Conservation (phyloP, 1,140 invertebrate species). For the Scaptodrosophila lebanonensis region DNA sequence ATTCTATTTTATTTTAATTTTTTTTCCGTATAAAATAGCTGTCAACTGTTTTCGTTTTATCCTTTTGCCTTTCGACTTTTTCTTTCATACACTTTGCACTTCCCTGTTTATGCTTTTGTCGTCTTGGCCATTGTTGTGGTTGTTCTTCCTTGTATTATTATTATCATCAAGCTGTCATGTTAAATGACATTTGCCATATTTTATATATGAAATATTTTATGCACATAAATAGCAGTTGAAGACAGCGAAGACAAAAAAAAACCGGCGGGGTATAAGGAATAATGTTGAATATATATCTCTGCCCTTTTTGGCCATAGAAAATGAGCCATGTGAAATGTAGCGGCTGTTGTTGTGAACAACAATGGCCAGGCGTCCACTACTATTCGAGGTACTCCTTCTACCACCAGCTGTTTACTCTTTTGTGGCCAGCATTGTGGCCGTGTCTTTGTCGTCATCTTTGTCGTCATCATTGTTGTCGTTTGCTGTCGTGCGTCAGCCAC, state of each 20-base stretch:
- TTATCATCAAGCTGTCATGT: constrained; percentile 76
- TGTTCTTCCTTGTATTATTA: constrained; percentile 44
- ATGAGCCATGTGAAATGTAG: constrained; percentile 71
- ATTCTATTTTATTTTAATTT: no score
- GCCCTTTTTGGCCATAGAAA: constrained; percentile 67
- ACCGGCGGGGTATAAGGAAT: no score
- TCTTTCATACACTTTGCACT: constrained; percentile 35
- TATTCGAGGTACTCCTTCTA: not conserved
- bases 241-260: constrained; percentile 36
- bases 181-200: constrained; percentile 76
- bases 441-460: constrained; percentile 37
- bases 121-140: constrained; percentile 36
- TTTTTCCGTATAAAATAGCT: no score
- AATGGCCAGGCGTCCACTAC: constrained; percentile 27
- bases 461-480: constrained; percentile 36
- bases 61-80: no score
- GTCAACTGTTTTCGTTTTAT: no score
- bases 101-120: constrained; percentile 20
- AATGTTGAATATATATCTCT: no score
- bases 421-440: constrained; percentile 25
- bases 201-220: constrained; percentile 28
- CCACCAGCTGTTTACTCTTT: constrained; percentile 18
- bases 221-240: constrained; percentile 9
- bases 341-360: constrained; percentile 41
- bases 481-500: constrained; percentile 63